Base-by-base conservation (phyloP, 2,113 vertebrate genomes). In the Myodes glareolus region DNA sequence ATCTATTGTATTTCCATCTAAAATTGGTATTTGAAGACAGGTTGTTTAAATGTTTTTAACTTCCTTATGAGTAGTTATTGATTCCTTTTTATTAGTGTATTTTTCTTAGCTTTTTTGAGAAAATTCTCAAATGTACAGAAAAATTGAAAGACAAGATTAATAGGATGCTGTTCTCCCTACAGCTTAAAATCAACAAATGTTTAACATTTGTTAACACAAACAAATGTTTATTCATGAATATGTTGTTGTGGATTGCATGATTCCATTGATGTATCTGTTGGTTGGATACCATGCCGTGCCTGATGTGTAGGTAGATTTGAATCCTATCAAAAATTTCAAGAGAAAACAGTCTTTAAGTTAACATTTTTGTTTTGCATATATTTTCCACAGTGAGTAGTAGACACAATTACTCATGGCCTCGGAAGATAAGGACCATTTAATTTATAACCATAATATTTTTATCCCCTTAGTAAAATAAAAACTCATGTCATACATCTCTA, bases 11-110 rank as follows among this genome's bases (percentile, higher is more conserved):
- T 12, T 94, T 93, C 17, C 19, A 89, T 50, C 31, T 75, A 63
- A n/a, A 90, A 45, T 25, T 94, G 76, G 55, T 85, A 85, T 47
- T 80, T 89, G 95, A 76, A 95, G 47, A 96, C 5, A 84, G 58
- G 4, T 84, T 67, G 36, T 93, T 81, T 73, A 84, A 39, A 76
- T 75, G 65, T 92, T 94, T 80, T 31, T 80, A 80, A 85, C 78
- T 91, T 23, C 3, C 52, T 75, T 90, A 84, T 84, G 87, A 36
- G 47, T 88, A 93, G 45, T 67, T 87, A 47, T 58, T 70, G 31
- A 80, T 47, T 25, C 8, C n/a, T 70, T 45, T 94, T 96, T 94
- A 63, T 25, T 94, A 77, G 45, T 85, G 0, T 58, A 0, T 68
- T 61, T 87, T 90, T 93, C 68, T 84, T 0, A 67, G 23, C 42